phyloP scores from a whole-genome alignment of 64 coral and sea anemone genomes.

The Porites lutea region DNA sequence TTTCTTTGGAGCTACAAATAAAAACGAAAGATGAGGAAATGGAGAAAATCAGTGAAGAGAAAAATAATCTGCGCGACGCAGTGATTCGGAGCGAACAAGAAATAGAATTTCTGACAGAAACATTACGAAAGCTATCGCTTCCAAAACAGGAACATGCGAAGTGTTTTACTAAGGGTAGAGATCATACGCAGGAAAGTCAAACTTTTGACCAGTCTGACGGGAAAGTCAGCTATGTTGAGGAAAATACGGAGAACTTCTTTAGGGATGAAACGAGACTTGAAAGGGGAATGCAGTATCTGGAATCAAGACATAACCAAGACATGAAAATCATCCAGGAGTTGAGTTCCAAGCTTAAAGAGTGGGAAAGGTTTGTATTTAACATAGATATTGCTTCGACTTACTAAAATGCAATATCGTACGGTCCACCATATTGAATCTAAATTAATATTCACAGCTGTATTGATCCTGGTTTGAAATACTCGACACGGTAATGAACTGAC shows the following conservation, averaged over 20 bases:
- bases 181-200: not conserved
- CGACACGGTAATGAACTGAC: not conserved
- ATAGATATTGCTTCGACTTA: not conserved
- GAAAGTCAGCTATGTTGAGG: not conserved
- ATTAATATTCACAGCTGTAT: not conserved
- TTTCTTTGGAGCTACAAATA: conserved; percentile 24
- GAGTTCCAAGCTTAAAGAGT: conserved; percentile 66
- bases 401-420: not conserved
- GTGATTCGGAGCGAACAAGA: conserved; percentile 58
- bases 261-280: conserved; percentile 17
- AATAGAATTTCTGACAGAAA: conserved; percentile 57
- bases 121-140: conserved; percentile 22
- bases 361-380: conserved; percentile 81
- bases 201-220: not conserved
- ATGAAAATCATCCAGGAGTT: conserved; percentile 56
- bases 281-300: not conserved
- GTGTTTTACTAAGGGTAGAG: not conserved
- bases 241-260: too few relatives aligned
- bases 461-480: not conserved
- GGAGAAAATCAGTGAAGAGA: conserved; percentile 50
- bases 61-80: conserved; percentile 47
- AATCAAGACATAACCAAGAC: conserved; percentile 42
- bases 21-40: conserved; percentile 46
- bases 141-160: conserved; percentile 7
- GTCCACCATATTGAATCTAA: not conserved